Evolutionary conservation across 2,113 vertebrate species (phyloP), one percentile per base, ranked within the genome.

Genomic region (Apaloderma vittatum): DNA sequence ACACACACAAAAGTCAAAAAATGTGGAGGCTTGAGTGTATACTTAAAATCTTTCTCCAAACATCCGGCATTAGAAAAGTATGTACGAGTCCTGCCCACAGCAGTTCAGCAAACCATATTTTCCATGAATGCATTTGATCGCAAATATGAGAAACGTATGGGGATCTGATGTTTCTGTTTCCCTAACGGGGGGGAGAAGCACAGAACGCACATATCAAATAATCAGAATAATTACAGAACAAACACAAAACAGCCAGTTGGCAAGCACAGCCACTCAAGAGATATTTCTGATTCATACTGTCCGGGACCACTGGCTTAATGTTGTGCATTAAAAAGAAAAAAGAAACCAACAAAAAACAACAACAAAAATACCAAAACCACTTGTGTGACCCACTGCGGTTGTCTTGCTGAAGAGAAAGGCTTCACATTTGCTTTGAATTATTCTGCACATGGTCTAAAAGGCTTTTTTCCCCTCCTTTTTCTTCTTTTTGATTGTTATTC

Each of bases 401-500:
- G 63, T 86, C 88, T 66, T 17, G 5, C 30, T 26, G 58, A 12
- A 46, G 43, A 66, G 63, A 92, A 88, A 14, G 12, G 29, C 37
- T 71, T 85, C 72, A 92, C 93, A 94, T 96, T 96, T 96, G 94
- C 88, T 96, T 93, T 90, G 92, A 97, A 89, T 96, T 96, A 94
- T 54, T 67, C 37, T 40, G 21, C 54, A 55, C 43, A 4, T 15
- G 65, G 43, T 36, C 71, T 82, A 34, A 62, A 70, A 71, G 14
- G 7, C 0, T 20, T 8, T 4, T 4, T 15, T 43, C 29, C 27
- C 5, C 0, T 11, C 27, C 51, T 66, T 67, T 36, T 65, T 58
- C 32, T 65, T 32, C 8, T 24, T 19, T 45, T 59, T 61, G 34
- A 6, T 83, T 94, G 55, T 77, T 92, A 36, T 75, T 93, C 58